phyloP scores from a whole-genome alignment of 2,888 invertebrate species.

The Criorhina ranunculi region DNA sequence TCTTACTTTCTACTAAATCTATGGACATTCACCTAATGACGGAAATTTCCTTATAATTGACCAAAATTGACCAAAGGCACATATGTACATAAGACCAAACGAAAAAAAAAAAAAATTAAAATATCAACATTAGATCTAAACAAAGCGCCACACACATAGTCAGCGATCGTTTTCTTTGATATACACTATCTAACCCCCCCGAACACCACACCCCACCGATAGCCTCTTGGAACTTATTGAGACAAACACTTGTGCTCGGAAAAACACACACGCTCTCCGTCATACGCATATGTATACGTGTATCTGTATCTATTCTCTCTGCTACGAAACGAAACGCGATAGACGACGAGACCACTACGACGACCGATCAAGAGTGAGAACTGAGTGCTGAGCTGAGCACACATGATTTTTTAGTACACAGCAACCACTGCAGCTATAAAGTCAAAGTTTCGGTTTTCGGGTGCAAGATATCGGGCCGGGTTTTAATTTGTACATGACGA shows the following conservation, averaged over 20 bases:
- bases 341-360: constrained; percentile 23
- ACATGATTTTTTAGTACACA: constrained; percentile 75
- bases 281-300: constrained; percentile 1
- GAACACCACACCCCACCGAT: constrained; percentile 11
- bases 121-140: constrained; percentile 63
- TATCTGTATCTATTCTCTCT: constrained; percentile 41
- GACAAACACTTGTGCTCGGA: constrained; percentile 57
- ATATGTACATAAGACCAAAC: background rate
- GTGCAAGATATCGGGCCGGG: constrained; percentile 32
- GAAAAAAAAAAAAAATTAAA: constrained; percentile 31
- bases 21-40: constrained; percentile 21
- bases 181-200: constrained; percentile 38
- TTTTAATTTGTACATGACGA: constrained; percentile 30
- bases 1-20: background rate
- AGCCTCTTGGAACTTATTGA: constrained; percentile 16
- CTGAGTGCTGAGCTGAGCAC: constrained; percentile 42
- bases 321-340: constrained; percentile 25
- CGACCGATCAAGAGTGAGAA: constrained; percentile 40
- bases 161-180: constrained; percentile 44
- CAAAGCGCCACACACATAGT: constrained; percentile 65
- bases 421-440: constrained; percentile 71
- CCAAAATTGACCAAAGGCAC: constrained; percentile 48
- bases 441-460: constrained; percentile 45
- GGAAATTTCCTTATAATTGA: constrained; percentile 53
- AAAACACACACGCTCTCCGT: constrained; percentile 27